These are phyloP conservation scores for Labia minor DNA, from an alignment of 2,888 invertebrate genomes.

Conservation along the genomic window DNA sequence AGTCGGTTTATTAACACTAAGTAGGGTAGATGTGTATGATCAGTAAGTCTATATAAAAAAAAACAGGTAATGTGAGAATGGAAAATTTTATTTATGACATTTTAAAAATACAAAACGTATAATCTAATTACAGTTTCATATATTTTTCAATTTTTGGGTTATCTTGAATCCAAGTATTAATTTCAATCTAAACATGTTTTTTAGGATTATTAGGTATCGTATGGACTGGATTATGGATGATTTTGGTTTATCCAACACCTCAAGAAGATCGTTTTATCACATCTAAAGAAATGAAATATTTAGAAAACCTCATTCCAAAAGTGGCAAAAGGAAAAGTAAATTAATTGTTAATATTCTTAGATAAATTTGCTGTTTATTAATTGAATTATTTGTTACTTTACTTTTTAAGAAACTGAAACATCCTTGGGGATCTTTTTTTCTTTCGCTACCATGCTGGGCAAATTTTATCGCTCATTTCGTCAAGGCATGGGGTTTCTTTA, in stretches of 20 bases:
- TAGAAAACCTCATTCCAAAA: background rate
- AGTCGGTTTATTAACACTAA: too few species aligned
- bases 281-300: background rate
- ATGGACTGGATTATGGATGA: background rate
- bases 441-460: background rate
- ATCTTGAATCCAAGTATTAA: too few species aligned
- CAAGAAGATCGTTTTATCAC: background rate
- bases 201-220: background rate
- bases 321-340: background rate
- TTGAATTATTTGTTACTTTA: background rate
- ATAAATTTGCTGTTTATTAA: too few species aligned
- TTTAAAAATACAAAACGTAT: too few species aligned
- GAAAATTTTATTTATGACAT: too few species aligned
- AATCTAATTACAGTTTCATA: too few species aligned
- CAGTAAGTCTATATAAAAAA: too few species aligned
- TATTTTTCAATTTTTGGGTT: too few species aligned
- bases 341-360: background rate
- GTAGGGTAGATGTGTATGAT: too few species aligned
- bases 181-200: too few species aligned
- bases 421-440: background rate
- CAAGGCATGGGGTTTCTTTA: slow-evolving; percentile 1
- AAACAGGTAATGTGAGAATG: too few species aligned
- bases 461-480: background rate
- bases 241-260: background rate
- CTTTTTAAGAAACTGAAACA: background rate